Base-by-base conservation (phyloP, 2,888 invertebrate genomes). In the Biston betularia region DNA sequence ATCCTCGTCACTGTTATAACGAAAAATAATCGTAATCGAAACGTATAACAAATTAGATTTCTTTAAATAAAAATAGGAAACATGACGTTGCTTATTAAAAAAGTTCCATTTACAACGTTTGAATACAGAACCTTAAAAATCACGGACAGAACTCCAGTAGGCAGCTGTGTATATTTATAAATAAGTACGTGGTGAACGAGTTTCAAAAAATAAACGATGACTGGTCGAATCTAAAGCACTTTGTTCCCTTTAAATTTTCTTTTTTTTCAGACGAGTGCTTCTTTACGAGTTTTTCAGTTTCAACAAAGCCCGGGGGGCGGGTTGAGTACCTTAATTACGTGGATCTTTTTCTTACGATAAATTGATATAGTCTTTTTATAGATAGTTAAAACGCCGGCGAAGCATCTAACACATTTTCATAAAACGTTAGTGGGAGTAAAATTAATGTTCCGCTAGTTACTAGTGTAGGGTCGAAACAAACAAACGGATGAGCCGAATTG, bases 261-360 rank as follows among this genome's bases (percentile, higher is more conserved):
- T 33, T 24, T 54, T 54, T 33, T 54, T 42, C 42, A 42, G 54
- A 1, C 9, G 40, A 58, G 49, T 40, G 58, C 9, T 49, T 48
- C 44, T 57, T 34, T 11, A 4, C 11, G 14, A 48, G 15, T 38
- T 24, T 49, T 57, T 57, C 57, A 58, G 40, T 58, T 58, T 42
- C 33, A 48, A 15, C 15, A n/a, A 14, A 12, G 58, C 49, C 33
- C 49, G 6, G 49, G 6, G 40, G 33, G 40, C 58, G 40, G 33
- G 49, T 58, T 58, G 24, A 58, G 40, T 58, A 33, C 49, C 58
- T 48, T 38, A 24, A 40, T 58, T 58, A 49, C 48, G 40, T 0
- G 6, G 48, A n/a, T 49, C 35, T 40, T 58, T 58, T 48, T 35
- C 14, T 49, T 46, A 38, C 2, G 15, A 24, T 38, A 48, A 24